phyloP scores from a whole-genome alignment of 92 coral and sea anemone species.

The Chrysogorgia sp. region DNA sequence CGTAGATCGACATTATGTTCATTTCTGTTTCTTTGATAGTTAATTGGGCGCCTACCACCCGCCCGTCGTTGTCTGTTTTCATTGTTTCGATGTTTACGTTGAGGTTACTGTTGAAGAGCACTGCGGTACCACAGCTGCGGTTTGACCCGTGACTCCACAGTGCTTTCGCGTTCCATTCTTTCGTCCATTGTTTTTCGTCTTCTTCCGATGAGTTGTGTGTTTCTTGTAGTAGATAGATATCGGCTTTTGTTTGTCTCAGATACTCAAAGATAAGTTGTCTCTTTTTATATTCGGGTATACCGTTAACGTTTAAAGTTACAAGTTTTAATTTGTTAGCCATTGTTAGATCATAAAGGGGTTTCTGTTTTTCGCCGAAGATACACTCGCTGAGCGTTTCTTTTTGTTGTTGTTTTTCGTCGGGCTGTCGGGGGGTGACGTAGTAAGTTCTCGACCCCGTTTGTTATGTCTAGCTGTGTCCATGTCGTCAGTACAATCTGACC shows the following conservation, averaged over 20 bases:
- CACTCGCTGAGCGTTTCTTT: neutral
- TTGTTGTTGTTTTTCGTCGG: neutral
- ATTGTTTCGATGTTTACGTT: neutral
- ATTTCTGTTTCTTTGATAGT: neutral
- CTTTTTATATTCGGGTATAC: constrained; percentile 6
- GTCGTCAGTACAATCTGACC: no score
- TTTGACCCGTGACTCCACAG: constrained; percentile 9
- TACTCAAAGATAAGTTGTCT: neutral
- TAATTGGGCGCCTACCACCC: constrained; percentile 1
- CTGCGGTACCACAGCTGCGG: constrained; percentile 33
- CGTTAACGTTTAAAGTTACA: constrained; percentile 22
- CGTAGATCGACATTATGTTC: constrained; percentile 28
- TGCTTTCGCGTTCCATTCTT: constrained; percentile 28
- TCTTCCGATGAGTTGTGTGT: neutral
- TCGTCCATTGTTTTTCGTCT: constrained; percentile 6
- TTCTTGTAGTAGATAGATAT: constrained; percentile 27
- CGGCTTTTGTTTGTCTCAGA: neutral
- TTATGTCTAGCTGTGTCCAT: no score
- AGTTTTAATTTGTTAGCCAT: neutral
- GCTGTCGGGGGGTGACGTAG: no score
- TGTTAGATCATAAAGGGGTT: neutral
- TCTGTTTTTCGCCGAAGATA: neutral
- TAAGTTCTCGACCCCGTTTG: no score
- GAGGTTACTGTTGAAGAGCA: neutral
- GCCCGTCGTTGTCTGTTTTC: constrained; percentile 12